These are phyloP conservation scores for Neolamprologus sp. DNA, from an alignment of 2,113 vertebrate genomes.

Conservation along the genomic window DNA sequence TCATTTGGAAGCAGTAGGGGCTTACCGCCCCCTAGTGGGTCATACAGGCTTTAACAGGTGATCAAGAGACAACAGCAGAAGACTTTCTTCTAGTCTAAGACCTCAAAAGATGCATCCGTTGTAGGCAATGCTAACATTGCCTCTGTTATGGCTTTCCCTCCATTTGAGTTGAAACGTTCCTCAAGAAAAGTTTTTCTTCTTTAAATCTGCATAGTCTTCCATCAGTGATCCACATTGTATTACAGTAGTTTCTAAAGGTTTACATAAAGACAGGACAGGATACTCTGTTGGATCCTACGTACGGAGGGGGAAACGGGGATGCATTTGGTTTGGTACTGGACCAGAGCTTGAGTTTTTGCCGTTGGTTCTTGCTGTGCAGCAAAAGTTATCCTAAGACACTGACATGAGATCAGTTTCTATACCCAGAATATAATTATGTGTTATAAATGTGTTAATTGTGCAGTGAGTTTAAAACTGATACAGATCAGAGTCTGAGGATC, in stretches of 20 bases:
- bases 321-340: slow-evolving; percentile 38
- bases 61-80: slow-evolving; percentile 46
- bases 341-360: slow-evolving; percentile 1
- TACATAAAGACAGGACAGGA: neutral
- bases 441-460: neutral
- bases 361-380: neutral
- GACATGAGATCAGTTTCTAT: slow-evolving; percentile 23
- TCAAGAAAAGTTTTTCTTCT: neutral
- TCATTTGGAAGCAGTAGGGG: slow-evolving; percentile 53
- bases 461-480: neutral
- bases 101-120: slow-evolving; percentile 32
- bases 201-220: neutral
- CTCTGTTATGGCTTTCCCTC: neutral
- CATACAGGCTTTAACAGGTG: slow-evolving; percentile 71
- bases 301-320: slow-evolving; percentile 32
- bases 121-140: neutral
- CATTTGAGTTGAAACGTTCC: neutral
- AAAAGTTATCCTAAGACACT: neutral
- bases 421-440: neutral
- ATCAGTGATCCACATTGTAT: neutral
- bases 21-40: slow-evolving; percentile 61
- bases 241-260: neutral
- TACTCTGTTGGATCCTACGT: neutral
- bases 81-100: neutral
- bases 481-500: slow-evolving; percentile 16